Conservation (phyloP, 2,888 invertebrate genomes). For the Epinotia bilunana region DNA sequence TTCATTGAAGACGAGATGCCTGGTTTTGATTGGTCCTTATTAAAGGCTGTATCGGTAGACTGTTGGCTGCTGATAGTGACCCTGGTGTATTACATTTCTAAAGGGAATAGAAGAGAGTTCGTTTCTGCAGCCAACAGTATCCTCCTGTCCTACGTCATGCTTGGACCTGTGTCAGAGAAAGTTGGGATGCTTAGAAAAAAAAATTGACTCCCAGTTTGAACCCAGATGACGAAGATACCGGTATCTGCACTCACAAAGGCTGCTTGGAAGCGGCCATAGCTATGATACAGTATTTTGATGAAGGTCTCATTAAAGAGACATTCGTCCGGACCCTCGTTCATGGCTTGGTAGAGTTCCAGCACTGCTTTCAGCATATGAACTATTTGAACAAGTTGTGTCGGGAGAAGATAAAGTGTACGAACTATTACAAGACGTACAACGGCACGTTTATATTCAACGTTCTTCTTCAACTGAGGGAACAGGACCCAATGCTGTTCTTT, state of each 20-base stretch:
- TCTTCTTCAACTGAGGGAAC: slow-evolving; percentile 44
- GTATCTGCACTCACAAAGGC: slow-evolving; percentile 34
- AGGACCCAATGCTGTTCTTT: slow-evolving; percentile 44
- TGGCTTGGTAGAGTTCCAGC: slow-evolving; percentile 56
- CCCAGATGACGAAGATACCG: slow-evolving; percentile 8
- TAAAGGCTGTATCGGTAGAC: slow-evolving; percentile 45
- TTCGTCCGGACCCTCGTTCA: slow-evolving; percentile 52
- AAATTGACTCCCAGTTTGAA: slow-evolving; percentile 31
- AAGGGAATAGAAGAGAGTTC: slow-evolving; percentile 47
- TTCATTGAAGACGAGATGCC: slow-evolving; percentile 39
- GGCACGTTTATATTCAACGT: slow-evolving; percentile 56
- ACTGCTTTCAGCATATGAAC: slow-evolving; percentile 60
- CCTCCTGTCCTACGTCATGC: slow-evolving; percentile 50
- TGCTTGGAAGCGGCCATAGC: slow-evolving; percentile 44
- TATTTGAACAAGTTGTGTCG: slow-evolving; percentile 58
- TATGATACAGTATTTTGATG: slow-evolving; percentile 49
- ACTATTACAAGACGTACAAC: slow-evolving; percentile 53
- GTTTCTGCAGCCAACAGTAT: slow-evolving; percentile 51
- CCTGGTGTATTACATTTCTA: slow-evolving; percentile 53
- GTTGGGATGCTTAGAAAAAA: slow-evolving; percentile 48
- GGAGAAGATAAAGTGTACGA: slow-evolving; percentile 48
- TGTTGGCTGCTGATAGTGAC: slow-evolving; percentile 49
- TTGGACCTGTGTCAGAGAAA: slow-evolving; percentile 48
- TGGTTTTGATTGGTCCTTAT: slow-evolving; percentile 43
- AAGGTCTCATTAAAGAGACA: slow-evolving; percentile 36